Base-by-base conservation (phyloP, 2,797 vertebrate genomes). In the Dendrocincla fuliginosa region DNA sequence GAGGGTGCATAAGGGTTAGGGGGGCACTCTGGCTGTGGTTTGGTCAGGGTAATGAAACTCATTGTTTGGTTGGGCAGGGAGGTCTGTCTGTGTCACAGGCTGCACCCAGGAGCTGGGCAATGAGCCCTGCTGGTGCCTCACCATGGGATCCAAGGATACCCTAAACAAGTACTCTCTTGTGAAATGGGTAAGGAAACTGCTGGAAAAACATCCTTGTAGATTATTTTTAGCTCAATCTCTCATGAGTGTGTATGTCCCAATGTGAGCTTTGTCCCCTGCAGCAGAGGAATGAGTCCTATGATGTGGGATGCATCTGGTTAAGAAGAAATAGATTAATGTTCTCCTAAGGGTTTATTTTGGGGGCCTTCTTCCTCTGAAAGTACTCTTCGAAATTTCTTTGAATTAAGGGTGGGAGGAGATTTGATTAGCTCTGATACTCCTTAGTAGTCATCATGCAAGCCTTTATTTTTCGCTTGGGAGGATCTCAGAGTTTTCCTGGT, bases 191-290 rank as follows among this genome's bases (percentile, higher is more conserved):
- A 63, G 16, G 61, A 56, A 90, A 42, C 14, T 0, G 2, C 37
- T 70, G 23, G 56, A 28, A 65, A 79, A 75, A 53, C 16, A 47
- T 35, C 9, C 22, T 19, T 32, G n/a, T 32, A 55, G 42, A 15
- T 59, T 91, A 28, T 52, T 70, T 79, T 41, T 47, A 67, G 23
- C 20, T 25, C 10, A 5, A 2, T 28, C 13, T 87, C 15, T 76
- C 13, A 10, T 1, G 1, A 65, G 25, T 0, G 0, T 2, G 0
- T n/a, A 6, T 52, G 13, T 67, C 47, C 59, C 35, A 41, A 4
- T 22, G 35, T 27, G 35, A 42, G 52, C 47, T 30, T 60, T 64
- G 52, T 82, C 60, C 27, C 53, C 37, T 52, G 32, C 10, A 70
- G 47, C 18, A 14, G 47, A 87, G 68, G n/a, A 65, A 22, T 0